These are phyloP conservation scores for Lophius piscatorius DNA, from an alignment of 2,113 vertebrate species.

Conservation along the genomic window DNA sequence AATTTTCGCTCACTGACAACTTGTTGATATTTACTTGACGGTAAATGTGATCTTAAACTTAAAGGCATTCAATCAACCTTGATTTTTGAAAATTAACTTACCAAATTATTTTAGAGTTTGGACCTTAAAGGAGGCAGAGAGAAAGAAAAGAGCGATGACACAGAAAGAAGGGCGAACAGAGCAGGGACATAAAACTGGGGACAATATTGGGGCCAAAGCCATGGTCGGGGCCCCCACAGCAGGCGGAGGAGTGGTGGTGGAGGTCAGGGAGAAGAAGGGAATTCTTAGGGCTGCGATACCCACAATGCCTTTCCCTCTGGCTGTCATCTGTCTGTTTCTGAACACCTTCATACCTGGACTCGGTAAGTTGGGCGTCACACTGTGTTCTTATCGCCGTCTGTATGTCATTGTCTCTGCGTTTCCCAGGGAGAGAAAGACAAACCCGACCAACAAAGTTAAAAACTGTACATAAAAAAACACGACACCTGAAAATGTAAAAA, in stretches of 20 bases:
- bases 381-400: neutral
- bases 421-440: neutral
- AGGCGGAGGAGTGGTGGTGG: conserved; percentile 92
- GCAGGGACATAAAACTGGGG: conserved; percentile 40
- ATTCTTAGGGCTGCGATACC: conserved; percentile 93
- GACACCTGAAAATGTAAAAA: too few species aligned
- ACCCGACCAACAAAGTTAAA: neutral
- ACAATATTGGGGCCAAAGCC: conserved; percentile 58
- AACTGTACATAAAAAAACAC: too few species aligned
- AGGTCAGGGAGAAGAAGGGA: conserved; percentile 96
- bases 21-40: neutral
- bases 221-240: conserved; percentile 51
- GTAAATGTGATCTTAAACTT: neutral
- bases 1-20: too few species aligned
- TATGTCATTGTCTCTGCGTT: neutral
- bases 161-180: conserved; percentile 63
- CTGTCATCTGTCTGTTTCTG: conserved; percentile 95
- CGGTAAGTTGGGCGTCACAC: conserved; percentile 81
- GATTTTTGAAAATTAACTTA: too few species aligned
- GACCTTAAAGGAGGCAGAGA: conserved; percentile 1
- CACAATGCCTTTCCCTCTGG: conserved; percentile 95
- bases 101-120: neutral
- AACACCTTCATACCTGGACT: conserved; percentile 97
- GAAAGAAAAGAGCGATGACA: conserved; percentile 51
- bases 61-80: too few species aligned